Evolutionary conservation across 2,888 invertebrate species (phyloP).

Genomic region (Patella caerulea): DNA sequence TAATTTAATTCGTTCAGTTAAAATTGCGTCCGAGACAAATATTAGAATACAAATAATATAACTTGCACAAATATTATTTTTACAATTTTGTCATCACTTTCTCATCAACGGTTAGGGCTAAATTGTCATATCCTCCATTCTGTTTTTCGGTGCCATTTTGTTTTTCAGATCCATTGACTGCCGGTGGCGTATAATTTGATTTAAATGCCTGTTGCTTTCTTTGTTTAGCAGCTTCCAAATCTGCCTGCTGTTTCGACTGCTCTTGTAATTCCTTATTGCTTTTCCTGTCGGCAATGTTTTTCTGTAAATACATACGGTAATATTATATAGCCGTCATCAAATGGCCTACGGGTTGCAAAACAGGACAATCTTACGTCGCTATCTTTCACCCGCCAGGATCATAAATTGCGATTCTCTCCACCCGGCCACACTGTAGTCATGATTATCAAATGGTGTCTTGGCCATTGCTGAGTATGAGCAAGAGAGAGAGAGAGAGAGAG

Average conservation of each 20-base stretch:
- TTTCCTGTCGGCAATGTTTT: background rate
- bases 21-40: too few species aligned
- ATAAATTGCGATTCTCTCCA: too few species aligned
- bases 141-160: background rate
- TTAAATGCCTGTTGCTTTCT: background rate
- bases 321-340: too few species aligned
- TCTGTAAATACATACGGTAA: background rate
- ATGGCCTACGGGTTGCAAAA: too few species aligned
- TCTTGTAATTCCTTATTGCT: background rate
- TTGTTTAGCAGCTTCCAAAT: background rate
- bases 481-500: too few species aligned
- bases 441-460: too few species aligned
- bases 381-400: too few species aligned
- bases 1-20: too few species aligned
- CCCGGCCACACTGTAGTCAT: too few species aligned
- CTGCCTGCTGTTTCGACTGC: background rate
- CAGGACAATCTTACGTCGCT: too few species aligned
- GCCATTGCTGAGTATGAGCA: too few species aligned
- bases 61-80: background rate
- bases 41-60: too few species aligned
- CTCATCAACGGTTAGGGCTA: background rate
- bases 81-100: slow-evolving; percentile 7
- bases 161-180: background rate
- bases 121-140: slow-evolving; percentile 3
- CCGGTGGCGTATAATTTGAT: background rate